phyloP scores from a whole-genome alignment of 2,797 vertebrate species.

The Otolemur crassicaudatus region DNA sequence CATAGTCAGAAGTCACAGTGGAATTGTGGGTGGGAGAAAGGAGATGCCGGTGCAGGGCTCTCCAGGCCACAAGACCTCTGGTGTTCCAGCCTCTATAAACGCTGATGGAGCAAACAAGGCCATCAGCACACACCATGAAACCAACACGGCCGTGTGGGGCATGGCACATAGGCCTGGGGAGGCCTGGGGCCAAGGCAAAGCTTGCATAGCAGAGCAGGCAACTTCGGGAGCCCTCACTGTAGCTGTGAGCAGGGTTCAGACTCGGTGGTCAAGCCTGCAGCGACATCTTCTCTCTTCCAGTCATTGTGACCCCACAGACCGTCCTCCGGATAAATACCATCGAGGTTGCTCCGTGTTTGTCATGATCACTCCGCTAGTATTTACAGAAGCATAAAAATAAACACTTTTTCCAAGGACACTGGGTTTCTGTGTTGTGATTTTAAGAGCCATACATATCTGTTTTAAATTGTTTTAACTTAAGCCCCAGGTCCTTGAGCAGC shows the following conservation, averaged over 20 bases:
- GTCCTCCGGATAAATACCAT: constrained; percentile 95
- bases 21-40: rapidly evolving
- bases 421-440: rapidly evolving
- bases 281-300: constrained; percentile 83
- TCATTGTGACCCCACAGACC: constrained; percentile 91
- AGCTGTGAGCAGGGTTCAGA: background rate
- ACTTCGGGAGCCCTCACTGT: rapidly evolving
- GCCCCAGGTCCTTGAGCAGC: rapidly evolving
- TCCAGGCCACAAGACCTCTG: rapidly evolving
- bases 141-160: rapidly evolving
- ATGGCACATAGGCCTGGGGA: background rate
- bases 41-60: rapidly evolving
- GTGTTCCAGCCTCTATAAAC: background rate
- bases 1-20: rapidly evolving
- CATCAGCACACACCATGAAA: rapidly evolving
- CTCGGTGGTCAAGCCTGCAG: background rate
- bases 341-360: constrained; percentile 90
- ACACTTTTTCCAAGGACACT: background rate
- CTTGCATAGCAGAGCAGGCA: background rate
- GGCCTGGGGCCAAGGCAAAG: background rate
- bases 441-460: rapidly evolving
- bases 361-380: constrained; percentile 58
- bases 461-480: rapidly evolving
- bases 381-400: background rate
- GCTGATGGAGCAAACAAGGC: background rate